These are phyloP conservation scores for Diarsia brunnea DNA, from an alignment of 2,888 invertebrate genomes.

Conservation along the genomic window DNA sequence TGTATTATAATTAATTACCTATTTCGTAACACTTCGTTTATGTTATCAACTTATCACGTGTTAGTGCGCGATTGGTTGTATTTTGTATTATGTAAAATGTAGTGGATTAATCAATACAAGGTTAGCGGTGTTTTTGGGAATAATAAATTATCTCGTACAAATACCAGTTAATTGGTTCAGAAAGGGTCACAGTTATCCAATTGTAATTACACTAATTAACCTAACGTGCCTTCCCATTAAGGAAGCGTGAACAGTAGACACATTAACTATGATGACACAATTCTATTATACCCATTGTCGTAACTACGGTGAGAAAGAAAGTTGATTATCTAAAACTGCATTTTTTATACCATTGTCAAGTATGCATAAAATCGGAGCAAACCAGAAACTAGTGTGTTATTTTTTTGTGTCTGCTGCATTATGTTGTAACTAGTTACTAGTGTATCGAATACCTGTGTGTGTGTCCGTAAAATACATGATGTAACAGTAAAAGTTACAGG, in stretches of 20 bases:
- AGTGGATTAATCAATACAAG: not conserved
- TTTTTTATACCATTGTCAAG: not conserved
- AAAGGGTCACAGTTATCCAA: not conserved
- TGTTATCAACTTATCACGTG: not conserved
- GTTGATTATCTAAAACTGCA: not conserved
- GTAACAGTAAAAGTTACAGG: constrained; percentile 9
- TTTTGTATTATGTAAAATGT: not conserved
- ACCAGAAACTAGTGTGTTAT: not conserved
- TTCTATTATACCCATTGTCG: not conserved
- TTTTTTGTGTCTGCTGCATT: not conserved
- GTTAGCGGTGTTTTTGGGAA: not conserved
- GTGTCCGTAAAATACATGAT: not conserved
- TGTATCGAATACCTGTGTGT: not conserved
- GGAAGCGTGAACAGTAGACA: not conserved
- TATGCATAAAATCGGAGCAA: not conserved
- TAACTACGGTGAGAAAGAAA: not conserved
- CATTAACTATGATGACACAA: not conserved
- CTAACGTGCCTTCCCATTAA: not conserved
- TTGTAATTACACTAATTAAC: not conserved
- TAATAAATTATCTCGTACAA: constrained; percentile 17
- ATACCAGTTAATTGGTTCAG: constrained; percentile 7
- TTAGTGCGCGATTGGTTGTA: not conserved
- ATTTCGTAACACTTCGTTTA: not conserved
- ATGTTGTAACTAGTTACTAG: not conserved
- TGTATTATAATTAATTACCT: not conserved